Evolutionary conservation across 2,888 invertebrate species (phyloP).

Genomic region (Tipula unca): DNA sequence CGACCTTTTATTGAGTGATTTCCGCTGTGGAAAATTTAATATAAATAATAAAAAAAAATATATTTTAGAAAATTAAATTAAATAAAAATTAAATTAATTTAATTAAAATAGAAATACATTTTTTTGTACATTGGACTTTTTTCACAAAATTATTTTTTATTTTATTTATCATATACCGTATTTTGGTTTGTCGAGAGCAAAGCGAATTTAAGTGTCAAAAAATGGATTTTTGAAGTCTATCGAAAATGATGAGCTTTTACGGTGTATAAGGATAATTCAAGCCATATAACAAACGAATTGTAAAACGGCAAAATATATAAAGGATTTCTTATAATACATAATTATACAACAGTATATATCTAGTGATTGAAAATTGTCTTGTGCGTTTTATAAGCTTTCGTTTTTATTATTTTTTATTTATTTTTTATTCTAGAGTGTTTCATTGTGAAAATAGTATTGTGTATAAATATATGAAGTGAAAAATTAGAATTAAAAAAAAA

Average conservation of each 20-base stretch:
- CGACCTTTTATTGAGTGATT: constrained; percentile 8
- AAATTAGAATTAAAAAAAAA: neutral
- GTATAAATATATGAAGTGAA: neutral
- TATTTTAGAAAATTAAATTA: neutral
- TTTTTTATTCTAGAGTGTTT: neutral
- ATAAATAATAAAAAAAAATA: neutral
- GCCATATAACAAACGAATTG: neutral
- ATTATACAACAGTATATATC: neutral
- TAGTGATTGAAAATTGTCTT: neutral
- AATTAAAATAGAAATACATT: neutral
- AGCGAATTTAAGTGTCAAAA: neutral
- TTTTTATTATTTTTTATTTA: neutral
- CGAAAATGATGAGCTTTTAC: neutral
- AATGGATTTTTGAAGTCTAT: neutral
- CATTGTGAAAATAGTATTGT: neutral
- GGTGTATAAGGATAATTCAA: neutral
- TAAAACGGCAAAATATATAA: neutral
- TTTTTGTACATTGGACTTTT: neutral
- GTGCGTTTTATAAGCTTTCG: neutral
- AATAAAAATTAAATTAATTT: neutral
- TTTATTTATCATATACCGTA: neutral
- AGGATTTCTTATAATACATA: neutral
- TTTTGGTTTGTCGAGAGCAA: neutral
- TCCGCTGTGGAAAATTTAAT: neutral
- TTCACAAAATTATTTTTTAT: neutral